Evolutionary conservation across 2,113 vertebrate species (phyloP).

Genomic region (Pionites leucogaster): DNA sequence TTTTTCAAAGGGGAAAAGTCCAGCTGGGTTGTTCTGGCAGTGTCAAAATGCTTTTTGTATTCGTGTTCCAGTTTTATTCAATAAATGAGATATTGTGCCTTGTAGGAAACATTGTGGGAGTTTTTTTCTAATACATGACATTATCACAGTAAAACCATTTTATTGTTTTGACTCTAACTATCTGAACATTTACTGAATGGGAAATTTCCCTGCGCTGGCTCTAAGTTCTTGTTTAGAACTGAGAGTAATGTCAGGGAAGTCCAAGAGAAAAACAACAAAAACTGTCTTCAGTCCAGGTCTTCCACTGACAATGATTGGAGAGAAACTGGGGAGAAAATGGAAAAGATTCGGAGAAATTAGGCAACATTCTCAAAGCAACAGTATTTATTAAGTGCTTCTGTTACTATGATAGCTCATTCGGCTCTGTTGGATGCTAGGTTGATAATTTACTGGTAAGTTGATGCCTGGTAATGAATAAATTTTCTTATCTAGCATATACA

Average conservation of each 20-base stretch:
- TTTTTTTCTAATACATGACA: not conserved
- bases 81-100: not conserved
- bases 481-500: not conserved
- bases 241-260: not conserved
- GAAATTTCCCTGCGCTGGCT: not conserved
- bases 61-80: not conserved
- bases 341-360: not conserved
- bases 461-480: not conserved
- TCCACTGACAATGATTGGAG: not conserved
- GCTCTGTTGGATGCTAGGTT: not conserved
- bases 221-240: not conserved
- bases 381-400: not conserved
- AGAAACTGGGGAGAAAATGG: not conserved
- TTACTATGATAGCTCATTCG: not conserved
- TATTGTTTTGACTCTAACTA: not conserved
- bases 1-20: conserved; percentile 2
- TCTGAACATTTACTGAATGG: not conserved
- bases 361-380: not conserved
- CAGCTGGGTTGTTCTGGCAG: not conserved
- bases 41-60: not conserved
- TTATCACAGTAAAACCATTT: not conserved
- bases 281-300: not conserved
- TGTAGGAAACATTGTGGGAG: not conserved
- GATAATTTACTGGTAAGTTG: not conserved
- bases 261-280: not conserved